Conservation (phyloP, 2,888 invertebrate species). For the Thera britannica region DNA sequence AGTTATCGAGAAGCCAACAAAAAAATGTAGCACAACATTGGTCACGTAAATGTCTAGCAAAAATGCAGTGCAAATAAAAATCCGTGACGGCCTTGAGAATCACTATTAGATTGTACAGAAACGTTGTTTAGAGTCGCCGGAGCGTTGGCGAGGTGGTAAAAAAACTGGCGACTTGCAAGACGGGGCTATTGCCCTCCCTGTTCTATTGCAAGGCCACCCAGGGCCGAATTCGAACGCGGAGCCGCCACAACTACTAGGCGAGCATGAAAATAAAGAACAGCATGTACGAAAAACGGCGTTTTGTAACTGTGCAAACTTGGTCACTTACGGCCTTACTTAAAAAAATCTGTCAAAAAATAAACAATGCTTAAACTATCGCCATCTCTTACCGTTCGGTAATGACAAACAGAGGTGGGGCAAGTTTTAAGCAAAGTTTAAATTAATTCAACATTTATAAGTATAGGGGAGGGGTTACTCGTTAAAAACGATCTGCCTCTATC, state of each 20-base stretch:
- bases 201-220: slow-evolving; percentile 85
- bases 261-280: not conserved
- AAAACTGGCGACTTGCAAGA: slow-evolving; percentile 68
- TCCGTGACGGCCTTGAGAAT: slow-evolving; percentile 68
- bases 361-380: no score
- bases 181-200: slow-evolving; percentile 85
- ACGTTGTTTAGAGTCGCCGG: slow-evolving; percentile 56
- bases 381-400: no score
- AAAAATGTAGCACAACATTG: slow-evolving; percentile 43
- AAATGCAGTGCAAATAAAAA: slow-evolving; percentile 66
- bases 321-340: no score
- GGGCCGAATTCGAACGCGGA: slow-evolving; percentile 78
- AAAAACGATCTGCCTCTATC: not conserved
- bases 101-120: slow-evolving; percentile 62
- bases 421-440: no score
- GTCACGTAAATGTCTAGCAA: slow-evolving; percentile 52
- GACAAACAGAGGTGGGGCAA: no score
- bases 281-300: no score
- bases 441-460: no score
- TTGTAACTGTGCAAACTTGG: no score
- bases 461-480: not conserved
- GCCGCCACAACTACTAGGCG: slow-evolving; percentile 25
- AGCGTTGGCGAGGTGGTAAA: slow-evolving; percentile 74
- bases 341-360: no score
- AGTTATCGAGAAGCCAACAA: slow-evolving; percentile 29